These are phyloP conservation scores for Brassicogethes aeneus DNA, from an alignment of 2,888 invertebrate genomes.

Conservation along the genomic window DNA sequence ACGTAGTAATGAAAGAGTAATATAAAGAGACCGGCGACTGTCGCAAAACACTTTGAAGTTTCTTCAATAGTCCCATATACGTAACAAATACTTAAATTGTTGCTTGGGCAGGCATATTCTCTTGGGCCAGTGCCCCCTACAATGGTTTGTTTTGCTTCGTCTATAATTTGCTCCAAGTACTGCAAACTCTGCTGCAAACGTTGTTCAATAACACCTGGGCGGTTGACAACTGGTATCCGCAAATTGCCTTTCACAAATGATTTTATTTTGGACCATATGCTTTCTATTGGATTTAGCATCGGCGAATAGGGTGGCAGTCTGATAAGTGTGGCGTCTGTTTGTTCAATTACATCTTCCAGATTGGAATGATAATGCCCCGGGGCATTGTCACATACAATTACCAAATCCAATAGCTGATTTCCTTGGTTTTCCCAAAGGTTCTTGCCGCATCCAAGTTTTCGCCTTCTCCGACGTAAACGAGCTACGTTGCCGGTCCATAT, in stretches of 20 bases:
- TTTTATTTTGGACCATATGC: conserved; percentile 5
- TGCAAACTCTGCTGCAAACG: too few species aligned
- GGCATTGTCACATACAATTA: conserved; percentile 14
- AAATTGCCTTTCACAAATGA: conserved; percentile 1
- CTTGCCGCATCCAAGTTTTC: background rate
- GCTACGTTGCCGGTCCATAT: conserved; percentile 9
- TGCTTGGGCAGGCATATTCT: too few species aligned
- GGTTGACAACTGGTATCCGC: conserved; percentile 4
- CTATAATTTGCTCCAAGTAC: background rate
- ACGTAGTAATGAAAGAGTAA: too few species aligned
- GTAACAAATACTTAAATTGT: too few species aligned
- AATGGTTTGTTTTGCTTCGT: background rate
- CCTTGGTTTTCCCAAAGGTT: conserved; percentile 9
- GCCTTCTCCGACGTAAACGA: conserved; percentile 6
- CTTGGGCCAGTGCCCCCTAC: too few species aligned
- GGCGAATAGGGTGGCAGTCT: conserved; percentile 11
- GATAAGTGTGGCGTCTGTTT: conserved; percentile 8
- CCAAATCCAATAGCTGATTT: conserved; percentile 11
- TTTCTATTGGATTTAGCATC: conserved; percentile 6
- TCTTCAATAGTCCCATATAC: too few species aligned
- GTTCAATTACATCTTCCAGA: background rate
- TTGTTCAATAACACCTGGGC: conserved; percentile 9
- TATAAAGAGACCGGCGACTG: too few species aligned
- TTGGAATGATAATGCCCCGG: conserved; percentile 12
- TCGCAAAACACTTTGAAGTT: too few species aligned